Evolutionary conservation across 30 jellyfish, hydroid and myxozoan genomes (phyloP), one percentile per base, ranked within the genome.

Genomic region (Aurelia coerulea): DNA sequence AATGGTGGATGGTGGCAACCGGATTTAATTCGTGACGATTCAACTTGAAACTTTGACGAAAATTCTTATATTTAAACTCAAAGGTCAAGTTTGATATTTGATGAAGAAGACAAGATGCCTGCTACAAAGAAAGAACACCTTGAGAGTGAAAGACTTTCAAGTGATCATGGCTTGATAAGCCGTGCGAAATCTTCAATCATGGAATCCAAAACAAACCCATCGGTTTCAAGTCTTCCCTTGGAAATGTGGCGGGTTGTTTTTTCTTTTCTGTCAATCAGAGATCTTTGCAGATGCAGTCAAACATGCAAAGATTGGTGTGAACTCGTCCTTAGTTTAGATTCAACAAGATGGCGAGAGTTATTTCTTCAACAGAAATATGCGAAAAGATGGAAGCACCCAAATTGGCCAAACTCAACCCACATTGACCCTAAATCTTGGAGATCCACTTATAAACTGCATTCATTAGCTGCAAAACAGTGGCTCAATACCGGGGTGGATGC

Each of bases 241-340:
- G 98, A 91, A 62, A 81, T 91, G 32, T 91, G 98, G 98, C 86
- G 98, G 18, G 94, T 91, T 65, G 96, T 91, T 16, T 88, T 91
- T 65, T 86, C 96, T 13, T 85, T 70, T 67, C 79, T 91, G 59
- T 81, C 87, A 39, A 96, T 83, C 33, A 58, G 68, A 66, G 98
- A 91, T 68, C 70, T 91, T 18, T 86, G 98, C 84, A 76, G 90
- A 33, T 91, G 96, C 84, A 12, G 87, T 23, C 93, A 85, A 71
- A 96, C 88, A 0, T 91, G 98, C 41, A 91, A 87, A 73, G 96
- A 79, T 62, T 91, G 98, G 98, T 49, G 59, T 51, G 91, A 65
- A 52, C 73, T 91, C 33, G 95, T 91, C 6, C 76, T 68, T 62
- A 91, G 98, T 65, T 64, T 91, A 12, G 98, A 91, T 65, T 88